Percentiles rank a stretch among this genome's conserved stretches.
Evolutionary conservation across 2,113 vertebrate genomes (phyloP).

Genomic region (Calidris pugnax): DNA sequence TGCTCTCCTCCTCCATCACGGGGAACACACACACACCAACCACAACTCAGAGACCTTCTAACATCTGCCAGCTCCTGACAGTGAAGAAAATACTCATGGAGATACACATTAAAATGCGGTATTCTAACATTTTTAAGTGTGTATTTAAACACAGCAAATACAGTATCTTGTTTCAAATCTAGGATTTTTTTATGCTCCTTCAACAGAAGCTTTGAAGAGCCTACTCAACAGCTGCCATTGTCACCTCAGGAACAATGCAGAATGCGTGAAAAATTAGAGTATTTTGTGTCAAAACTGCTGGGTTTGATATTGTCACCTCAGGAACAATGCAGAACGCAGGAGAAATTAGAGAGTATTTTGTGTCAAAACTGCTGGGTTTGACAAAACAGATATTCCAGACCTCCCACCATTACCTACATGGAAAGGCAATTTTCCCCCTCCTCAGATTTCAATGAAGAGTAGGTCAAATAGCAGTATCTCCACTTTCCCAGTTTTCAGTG

Average conservation of each 20-base stretch:
- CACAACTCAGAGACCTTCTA: not conserved
- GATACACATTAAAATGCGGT: rapidly evolving
- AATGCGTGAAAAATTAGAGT: not conserved
- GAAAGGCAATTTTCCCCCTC: not conserved
- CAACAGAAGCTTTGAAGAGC: not conserved
- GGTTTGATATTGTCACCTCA: not conserved
- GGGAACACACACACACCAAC: not conserved
- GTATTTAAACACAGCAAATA: not conserved
- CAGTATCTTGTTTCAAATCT: not conserved
- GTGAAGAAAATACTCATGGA: not conserved
- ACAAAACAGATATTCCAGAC: not conserved
- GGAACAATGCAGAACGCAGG: not conserved
- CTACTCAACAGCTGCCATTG: not conserved
- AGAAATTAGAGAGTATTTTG: not conserved
- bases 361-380: not conserved
- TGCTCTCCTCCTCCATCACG: not conserved
- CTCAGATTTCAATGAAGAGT: not conserved
- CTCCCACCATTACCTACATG: rapidly evolving
- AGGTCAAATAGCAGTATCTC: not conserved
- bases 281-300: not conserved
- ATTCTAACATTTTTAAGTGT: not conserved
- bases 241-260: not conserved
- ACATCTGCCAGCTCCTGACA: not conserved
- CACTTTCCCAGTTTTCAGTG: not conserved
- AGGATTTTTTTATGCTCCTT: not conserved